These are phyloP conservation scores for Pseudonaja textilis DNA, from an alignment of 2,113 vertebrate genomes.

Conservation along the genomic window DNA sequence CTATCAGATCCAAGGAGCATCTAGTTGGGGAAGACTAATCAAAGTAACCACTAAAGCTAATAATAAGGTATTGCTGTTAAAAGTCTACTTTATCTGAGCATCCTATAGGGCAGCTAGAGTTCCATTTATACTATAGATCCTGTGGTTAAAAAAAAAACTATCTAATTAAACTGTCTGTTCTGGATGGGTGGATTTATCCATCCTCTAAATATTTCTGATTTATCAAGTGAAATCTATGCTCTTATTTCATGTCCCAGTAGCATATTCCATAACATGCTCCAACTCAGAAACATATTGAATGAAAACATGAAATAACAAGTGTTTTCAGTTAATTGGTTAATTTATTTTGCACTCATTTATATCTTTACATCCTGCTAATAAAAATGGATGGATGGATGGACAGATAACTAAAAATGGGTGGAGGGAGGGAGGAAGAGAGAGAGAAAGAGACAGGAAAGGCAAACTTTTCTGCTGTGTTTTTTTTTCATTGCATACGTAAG, in stretches of 20 bases:
- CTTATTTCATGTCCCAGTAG: background rate
- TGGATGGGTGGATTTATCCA: background rate
- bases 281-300: background rate
- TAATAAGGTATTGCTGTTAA: background rate
- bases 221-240: background rate
- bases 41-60: background rate
- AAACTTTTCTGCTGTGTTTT: background rate
- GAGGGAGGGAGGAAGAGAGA: background rate
- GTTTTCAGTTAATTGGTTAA: background rate
- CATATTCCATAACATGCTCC: background rate
- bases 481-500: background rate
- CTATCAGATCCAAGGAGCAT: background rate
- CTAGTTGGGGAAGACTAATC: background rate
- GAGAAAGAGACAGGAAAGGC: background rate
- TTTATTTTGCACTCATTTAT: background rate
- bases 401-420: too few species aligned
- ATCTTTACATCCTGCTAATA: background rate
- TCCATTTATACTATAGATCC: background rate
- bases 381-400: background rate
- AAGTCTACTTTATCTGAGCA: background rate
- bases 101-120: background rate
- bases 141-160: background rate
- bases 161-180: background rate
- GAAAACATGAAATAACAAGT: background rate
- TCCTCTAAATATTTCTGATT: background rate